Base-by-base conservation (phyloP, 2,113 vertebrate species). In the Acinonyx jubatus region DNA sequence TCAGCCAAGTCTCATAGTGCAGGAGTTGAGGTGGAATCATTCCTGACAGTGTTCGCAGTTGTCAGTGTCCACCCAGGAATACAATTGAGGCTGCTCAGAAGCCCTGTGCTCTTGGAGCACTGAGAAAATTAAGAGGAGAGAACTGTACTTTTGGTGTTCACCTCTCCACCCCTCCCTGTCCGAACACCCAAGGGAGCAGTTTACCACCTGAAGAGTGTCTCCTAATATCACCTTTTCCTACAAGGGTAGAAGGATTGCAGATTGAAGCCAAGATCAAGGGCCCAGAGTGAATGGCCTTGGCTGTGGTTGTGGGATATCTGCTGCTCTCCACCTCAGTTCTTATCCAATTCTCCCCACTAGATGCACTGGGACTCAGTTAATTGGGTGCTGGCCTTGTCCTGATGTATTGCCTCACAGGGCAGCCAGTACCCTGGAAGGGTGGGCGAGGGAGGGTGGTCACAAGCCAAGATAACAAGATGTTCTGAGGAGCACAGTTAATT, bases 91-190 rank as follows among this genome's bases (percentile, higher is more conserved):
- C 11, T 45, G 18, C 45, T 84, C 9, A 61, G 50, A 92, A 65
- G 16, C 2, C 3, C 18, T 61, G 55, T 78, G 45, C 38, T 83
- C 10, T 68, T 87, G n/a, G 61, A 87, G 31, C 45, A 79, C 10
- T 86, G 73, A 89, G 80, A 95, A 96, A 82, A 96, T 50, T 63
- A 88, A n/a, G 7, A 88, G 4, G 9, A 94, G 1, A 78, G 83
- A 95, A 83, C 27, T 68, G 57, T 78, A 83, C n/a, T 89, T 76
- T 57, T 83, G 57, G 14, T 38, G 80, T 45, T 96, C 12, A 41
- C 1, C 82, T 92, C 21, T 90, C n/a, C n/a, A 76, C 8, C 19
- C 9, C 4, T 8, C 3, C 11, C 45, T n/a, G 4, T 84, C 29
- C 74, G 71, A 95, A 73, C 19, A 38, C 12, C n/a, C 29, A 65